Base-by-base conservation (phyloP, 2,113 vertebrate genomes). In the Python bivittatus region DNA sequence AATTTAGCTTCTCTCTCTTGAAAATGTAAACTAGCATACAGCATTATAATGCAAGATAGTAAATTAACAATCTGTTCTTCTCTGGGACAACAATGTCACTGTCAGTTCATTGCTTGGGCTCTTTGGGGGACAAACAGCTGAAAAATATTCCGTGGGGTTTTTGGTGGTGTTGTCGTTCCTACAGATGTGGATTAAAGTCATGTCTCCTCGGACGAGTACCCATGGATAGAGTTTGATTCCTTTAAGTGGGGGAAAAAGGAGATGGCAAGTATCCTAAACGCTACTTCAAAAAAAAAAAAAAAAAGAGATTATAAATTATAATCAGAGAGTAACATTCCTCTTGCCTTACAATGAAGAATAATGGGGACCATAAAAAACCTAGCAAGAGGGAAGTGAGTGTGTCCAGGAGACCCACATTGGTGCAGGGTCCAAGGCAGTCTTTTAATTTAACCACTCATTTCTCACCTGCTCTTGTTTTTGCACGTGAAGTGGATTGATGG, bases 361-460 rank as follows among this genome's bases (percentile, higher is more conserved):
- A 96, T 83, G 52, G 86, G 27, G 60, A 60, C 91, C 87, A 93
- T 92, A 72, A 5, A 92, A 52, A 52, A 10, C 60, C 92, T 92
- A 60, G 68, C 12, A 86, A 93, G 92, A 52, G 53, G 68, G 83
- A 94, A 95, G 60, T 86, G 90, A 54, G 85, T 13, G 25, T 91
- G 53, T 58, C 42, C 64, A 68, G 0, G 38, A 92, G 68, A 2
- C 0, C 48, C 38, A n/a, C 60, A 54, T 84, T 84, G 85, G 58
- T 38, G 90, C 0, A 0, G 72, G 60, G 90, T 90, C 92, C 57
- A 57, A 88, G 0, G 84, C 72, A 48, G 79, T 25, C 0, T 3
- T 79, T 90, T 90, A 38, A 93, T 94, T 95, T 95, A 94, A n/a
- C 90, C 72, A 38, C 84, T 88, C 38, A 88, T 92, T 91, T 93